Conservation (phyloP, 2,888 invertebrate species). For the Perizoma affinitatum region DNA sequence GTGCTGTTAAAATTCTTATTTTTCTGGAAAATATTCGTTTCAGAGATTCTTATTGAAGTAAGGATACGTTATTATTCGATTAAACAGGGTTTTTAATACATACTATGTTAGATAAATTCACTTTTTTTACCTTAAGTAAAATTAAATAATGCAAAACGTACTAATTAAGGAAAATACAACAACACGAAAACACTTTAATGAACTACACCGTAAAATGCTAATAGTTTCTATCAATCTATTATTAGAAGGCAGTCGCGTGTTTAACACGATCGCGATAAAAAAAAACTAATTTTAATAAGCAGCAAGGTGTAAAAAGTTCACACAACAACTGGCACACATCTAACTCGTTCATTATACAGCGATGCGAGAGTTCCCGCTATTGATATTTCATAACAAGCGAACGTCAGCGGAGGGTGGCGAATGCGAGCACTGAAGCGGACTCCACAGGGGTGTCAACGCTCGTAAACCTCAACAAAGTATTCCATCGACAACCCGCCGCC, state of each 20-base stretch:
- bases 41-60: too few relatives aligned
- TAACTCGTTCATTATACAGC: conserved; percentile 38
- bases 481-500: conserved; percentile 71
- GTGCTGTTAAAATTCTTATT: too few relatives aligned
- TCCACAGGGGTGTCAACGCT: conserved; percentile 65
- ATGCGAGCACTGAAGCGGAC: conserved; percentile 51
- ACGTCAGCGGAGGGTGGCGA: conserved; percentile 57
- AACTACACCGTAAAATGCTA: conserved; percentile 16
- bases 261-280: conserved; percentile 27
- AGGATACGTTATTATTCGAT: too few relatives aligned
- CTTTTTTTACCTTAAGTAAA: too few relatives aligned
- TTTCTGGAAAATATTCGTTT: too few relatives aligned
- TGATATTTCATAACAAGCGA: conserved; percentile 74
- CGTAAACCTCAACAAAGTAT: conserved; percentile 78
- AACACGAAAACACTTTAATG: conserved; percentile 5
- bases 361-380: conserved; percentile 50
- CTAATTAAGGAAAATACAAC: neutral
- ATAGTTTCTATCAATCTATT: conserved; percentile 24
- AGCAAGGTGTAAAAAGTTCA: conserved; percentile 29
- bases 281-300: conserved; percentile 27
- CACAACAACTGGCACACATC: conserved; percentile 28
- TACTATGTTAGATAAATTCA: too few relatives aligned
- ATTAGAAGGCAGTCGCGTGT: conserved; percentile 22
- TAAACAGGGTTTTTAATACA: too few relatives aligned
- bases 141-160: neutral